Conservation (phyloP, 2,113 vertebrate genomes). For the Pleuronectes platessa region DNA sequence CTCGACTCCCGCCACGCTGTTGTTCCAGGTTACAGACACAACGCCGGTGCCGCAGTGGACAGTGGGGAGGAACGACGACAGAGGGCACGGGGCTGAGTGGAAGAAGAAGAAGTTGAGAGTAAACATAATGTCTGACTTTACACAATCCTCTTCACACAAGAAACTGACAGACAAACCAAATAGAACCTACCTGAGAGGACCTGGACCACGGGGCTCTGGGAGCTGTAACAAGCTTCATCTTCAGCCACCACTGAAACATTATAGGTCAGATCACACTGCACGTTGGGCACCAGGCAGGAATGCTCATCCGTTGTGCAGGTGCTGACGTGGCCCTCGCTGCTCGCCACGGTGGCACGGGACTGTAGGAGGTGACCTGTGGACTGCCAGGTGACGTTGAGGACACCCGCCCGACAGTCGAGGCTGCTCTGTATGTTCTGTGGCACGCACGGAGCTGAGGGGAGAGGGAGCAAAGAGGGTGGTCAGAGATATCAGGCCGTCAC, state of each 20-base stretch:
- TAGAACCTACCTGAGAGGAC: constrained; percentile 62
- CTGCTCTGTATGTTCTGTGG: constrained; percentile 64
- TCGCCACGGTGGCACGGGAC: constrained; percentile 62
- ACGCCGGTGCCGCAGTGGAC: constrained; percentile 71
- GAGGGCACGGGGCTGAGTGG: constrained; percentile 79
- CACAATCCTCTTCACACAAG: too few relatives aligned
- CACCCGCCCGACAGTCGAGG: constrained; percentile 72
- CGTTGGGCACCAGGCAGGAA: constrained; percentile 53
- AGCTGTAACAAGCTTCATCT: constrained; percentile 77
- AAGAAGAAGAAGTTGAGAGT: neutral
- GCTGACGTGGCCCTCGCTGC: constrained; percentile 38
- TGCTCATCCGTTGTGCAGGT: constrained; percentile 33
- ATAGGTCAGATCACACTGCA: constrained; percentile 75
- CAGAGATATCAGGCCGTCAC: too few relatives aligned
- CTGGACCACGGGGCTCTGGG: constrained; percentile 55
- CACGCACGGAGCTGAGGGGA: constrained; percentile 78
- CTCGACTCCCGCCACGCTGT: constrained; percentile 47
- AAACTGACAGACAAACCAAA: too few relatives aligned
- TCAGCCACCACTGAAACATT: constrained; percentile 67
- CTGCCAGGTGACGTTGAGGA: constrained; percentile 80
- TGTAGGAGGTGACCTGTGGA: constrained; percentile 44
- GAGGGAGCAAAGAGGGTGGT: neutral
- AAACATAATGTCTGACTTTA: too few relatives aligned
- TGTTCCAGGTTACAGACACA: constrained; percentile 72
- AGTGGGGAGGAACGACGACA: constrained; percentile 21